A percentile compares a stretch with the other conserved stretches of the same genome.
Evolutionary conservation across 1,140 invertebrate genomes (phyloP).

Genomic region (Trypoxylus dichotomus): DNA sequence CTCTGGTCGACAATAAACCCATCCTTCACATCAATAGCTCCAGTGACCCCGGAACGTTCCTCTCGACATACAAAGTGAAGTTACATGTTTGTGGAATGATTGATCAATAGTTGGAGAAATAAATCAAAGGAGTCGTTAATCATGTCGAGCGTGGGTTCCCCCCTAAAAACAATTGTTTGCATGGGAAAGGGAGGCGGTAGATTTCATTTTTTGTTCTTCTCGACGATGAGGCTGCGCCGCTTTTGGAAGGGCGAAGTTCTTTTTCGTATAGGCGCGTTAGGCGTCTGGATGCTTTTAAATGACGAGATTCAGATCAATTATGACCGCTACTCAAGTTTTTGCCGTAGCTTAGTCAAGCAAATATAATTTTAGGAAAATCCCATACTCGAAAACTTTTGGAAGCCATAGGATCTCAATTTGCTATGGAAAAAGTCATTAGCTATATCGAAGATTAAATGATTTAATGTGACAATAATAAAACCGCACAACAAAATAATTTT

Average conservation of each 20-base stretch:
- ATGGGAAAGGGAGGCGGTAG: conserved; percentile 35
- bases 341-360: too few species aligned
- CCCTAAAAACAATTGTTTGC: conserved; percentile 31
- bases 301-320: not conserved
- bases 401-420: too few species aligned
- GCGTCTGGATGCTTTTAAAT: conserved; percentile 6
- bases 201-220: conserved; percentile 38
- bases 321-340: too few species aligned
- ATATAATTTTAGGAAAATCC: too few species aligned
- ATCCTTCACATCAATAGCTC: conserved; percentile 4
- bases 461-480: too few species aligned
- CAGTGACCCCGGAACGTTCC: not conserved
- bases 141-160: conserved; percentile 30
- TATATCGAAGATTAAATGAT: too few species aligned
- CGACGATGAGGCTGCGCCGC: not conserved
- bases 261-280: not conserved
- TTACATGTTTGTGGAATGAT: conserved; percentile 35
- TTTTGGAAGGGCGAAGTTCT: not conserved
- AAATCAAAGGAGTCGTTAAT: conserved; percentile 40
- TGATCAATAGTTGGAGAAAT: conserved; percentile 37
- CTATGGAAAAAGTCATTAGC: too few species aligned
- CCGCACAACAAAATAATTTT: too few species aligned
- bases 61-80: conserved; percentile 29
- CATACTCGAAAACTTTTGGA: too few species aligned
- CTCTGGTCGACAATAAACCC: not conserved